Percentiles rank a stretch among this genome's conserved stretches.
These are phyloP conservation scores for Elephantulus edwardii DNA, from an alignment of 2,113 vertebrate genomes.

Conservation along the genomic window DNA sequence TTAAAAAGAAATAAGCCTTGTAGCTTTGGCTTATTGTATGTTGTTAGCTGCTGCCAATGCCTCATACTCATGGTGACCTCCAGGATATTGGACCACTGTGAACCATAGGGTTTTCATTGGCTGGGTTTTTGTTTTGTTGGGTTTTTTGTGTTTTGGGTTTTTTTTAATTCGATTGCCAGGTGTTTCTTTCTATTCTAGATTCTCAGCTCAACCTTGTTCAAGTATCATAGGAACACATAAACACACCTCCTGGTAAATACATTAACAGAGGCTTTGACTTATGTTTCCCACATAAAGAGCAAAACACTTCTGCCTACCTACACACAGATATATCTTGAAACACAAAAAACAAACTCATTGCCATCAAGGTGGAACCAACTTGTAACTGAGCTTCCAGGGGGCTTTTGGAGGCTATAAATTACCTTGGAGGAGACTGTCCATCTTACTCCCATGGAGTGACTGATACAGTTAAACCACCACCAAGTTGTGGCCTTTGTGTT, in stretches of 20 bases:
- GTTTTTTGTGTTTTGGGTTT: too few relatives aligned
- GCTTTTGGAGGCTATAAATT: too few relatives aligned
- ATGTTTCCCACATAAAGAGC: not conserved
- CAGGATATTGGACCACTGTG: not conserved
- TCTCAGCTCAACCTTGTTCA: not conserved
- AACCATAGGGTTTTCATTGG: not conserved
- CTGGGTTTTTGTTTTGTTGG: too few relatives aligned
- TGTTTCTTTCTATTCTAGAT: not conserved
- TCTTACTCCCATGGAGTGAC: too few relatives aligned
- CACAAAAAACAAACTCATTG: too few relatives aligned
- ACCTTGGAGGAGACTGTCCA: too few relatives aligned
- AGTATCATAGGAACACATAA: not conserved
- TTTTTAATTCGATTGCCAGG: not conserved
- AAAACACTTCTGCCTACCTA: not conserved
- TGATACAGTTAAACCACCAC: too few relatives aligned
- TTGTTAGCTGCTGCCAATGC: not conserved
- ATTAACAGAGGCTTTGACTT: not conserved
- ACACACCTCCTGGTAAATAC: not conserved
- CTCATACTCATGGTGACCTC: not conserved
- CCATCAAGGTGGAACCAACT: too few relatives aligned
- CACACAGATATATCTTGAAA: too few relatives aligned
- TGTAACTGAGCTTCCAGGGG: too few relatives aligned
- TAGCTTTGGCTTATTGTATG: not conserved
- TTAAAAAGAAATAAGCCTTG: conserved; percentile 33
- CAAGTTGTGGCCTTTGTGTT: too few relatives aligned